phyloP scores from a whole-genome alignment of 1,140 invertebrate species.

The Mizuhopecten yessoensis region DNA sequence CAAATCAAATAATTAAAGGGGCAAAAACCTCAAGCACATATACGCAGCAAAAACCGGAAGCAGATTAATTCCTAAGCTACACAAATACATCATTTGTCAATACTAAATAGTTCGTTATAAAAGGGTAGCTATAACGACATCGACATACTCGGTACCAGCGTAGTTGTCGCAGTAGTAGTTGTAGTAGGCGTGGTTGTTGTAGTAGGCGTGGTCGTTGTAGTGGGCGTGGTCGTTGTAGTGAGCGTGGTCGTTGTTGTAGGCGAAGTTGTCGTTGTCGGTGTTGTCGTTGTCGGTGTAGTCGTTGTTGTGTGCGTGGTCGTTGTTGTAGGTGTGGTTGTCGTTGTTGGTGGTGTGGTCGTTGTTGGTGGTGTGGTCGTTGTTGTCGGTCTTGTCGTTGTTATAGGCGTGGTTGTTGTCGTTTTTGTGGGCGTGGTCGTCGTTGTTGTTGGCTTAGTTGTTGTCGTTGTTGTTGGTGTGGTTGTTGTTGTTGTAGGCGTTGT shows the following conservation, averaged over 20 bases:
- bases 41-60: background rate
- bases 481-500: background rate
- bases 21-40: no score
- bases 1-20: no score
- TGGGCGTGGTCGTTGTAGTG: background rate
- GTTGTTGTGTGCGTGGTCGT: no score
- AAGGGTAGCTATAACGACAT: background rate
- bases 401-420: no score
- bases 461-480: background rate
- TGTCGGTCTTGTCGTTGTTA: no score
- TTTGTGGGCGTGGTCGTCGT: no score
- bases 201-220: background rate
- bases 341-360: background rate
- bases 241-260: no score
- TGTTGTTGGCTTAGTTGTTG: background rate
- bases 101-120: background rate
- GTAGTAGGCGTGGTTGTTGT: background rate
- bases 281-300: no score
- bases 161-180: constrained; percentile 33
- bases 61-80: background rate
- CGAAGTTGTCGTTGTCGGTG: no score
- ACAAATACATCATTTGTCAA: background rate
- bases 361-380: background rate
- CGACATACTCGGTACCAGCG: constrained; percentile 29
- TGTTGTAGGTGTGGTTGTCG: no score